Evolutionary conservation across 1,140 invertebrate species (phyloP).

Genomic region (Pinna nobilis): DNA sequence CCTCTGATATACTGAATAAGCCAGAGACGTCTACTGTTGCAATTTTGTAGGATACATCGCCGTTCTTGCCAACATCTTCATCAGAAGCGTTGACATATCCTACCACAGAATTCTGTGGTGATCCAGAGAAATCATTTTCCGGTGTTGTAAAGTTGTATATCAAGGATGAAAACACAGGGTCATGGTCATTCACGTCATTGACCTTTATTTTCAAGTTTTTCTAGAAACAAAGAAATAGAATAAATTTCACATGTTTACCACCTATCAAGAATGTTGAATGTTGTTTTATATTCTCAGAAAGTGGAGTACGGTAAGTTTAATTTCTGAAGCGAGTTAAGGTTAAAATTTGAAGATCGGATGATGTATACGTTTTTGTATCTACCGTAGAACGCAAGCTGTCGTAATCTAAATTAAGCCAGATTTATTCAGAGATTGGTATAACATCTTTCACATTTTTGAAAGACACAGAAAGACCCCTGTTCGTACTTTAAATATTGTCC

Average conservation of each 20-base stretch:
- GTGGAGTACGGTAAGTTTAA: no score
- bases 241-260: no score
- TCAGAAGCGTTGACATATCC: conserved; percentile 40
- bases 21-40: conserved; percentile 24
- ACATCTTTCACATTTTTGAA: no score
- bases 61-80: conserved; percentile 44
- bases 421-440: no score
- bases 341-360: no score
- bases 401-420: no score
- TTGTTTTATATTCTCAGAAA: no score
- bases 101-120: not conserved
- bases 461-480: no score
- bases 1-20: conserved; percentile 23
- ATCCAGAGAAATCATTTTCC: conserved; percentile 79
- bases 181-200: conserved; percentile 93
- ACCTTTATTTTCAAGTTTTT: conserved; percentile 80
- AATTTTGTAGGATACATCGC: conserved; percentile 39
- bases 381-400: no score
- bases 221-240: conserved; percentile 12
- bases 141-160: conserved; percentile 90
- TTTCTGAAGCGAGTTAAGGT: no score
- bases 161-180: conserved; percentile 86
- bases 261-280: no score
- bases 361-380: not conserved
- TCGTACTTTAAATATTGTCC: no score